Evolutionary conservation across 2,797 vertebrate species (phyloP).

Genomic region (Mastacembelus armatus): DNA sequence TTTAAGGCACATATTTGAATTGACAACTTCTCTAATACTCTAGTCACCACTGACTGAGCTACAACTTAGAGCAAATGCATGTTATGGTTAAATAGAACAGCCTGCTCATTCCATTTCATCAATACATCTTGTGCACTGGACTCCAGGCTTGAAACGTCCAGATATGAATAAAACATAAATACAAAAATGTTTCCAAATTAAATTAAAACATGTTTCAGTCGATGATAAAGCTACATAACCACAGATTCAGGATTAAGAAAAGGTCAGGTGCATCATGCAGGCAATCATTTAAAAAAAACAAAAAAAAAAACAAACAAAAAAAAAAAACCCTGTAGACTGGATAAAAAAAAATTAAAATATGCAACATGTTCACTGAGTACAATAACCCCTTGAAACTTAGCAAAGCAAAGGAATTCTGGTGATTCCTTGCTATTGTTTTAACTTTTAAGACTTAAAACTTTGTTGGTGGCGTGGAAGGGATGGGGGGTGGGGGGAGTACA

Average conservation of each 20-base stretch:
- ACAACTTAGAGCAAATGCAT: constrained; percentile 11
- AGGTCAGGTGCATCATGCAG: neutral
- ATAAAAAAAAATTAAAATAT: too few species aligned
- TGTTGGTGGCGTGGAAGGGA: too few species aligned
- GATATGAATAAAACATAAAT: constrained; percentile 34
- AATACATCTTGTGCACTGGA: constrained; percentile 7
- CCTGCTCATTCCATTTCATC: constrained; percentile 10
- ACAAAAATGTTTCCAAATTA: constrained; percentile 26
- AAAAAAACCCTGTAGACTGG: neutral
- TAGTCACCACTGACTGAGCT: neutral
- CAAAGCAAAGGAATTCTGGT: neutral
- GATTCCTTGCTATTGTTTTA: neutral
- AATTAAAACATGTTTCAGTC: constrained; percentile 30
- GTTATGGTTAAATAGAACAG: constrained; percentile 33
- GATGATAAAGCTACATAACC: neutral
- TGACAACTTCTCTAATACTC: constrained; percentile 9
- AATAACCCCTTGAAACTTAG: too few species aligned
- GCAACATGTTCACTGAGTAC: too few species aligned
- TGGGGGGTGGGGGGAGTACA: too few species aligned
- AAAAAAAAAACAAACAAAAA: neutral
- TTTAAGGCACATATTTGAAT: constrained; percentile 71
- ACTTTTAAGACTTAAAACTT: constrained; percentile 1
- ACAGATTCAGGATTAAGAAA: neutral
- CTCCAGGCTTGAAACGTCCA: neutral
- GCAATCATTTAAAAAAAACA: constrained; percentile 4